These are phyloP conservation scores for Clupea harengus DNA, from an alignment of 2,113 vertebrate genomes.

Conservation along the genomic window DNA sequence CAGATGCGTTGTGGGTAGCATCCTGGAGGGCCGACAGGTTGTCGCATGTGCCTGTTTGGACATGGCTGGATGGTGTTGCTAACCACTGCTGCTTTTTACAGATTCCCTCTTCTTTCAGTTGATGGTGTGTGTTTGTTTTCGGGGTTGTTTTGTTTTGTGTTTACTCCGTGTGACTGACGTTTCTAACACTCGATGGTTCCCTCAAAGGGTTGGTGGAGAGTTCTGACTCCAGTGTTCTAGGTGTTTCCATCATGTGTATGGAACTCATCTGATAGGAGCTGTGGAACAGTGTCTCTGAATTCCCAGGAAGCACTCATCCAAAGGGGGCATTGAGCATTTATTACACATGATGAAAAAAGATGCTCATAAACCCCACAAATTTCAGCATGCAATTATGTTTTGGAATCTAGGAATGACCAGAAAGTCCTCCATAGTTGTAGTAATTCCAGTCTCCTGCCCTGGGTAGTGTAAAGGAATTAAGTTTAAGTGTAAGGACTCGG, in stretches of 20 bases:
- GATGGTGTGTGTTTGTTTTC: slow-evolving; percentile 50
- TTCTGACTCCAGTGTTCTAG: neutral
- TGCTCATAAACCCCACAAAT: neutral
- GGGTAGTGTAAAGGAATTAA: neutral
- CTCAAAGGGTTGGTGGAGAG: slow-evolving; percentile 19
- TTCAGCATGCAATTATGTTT: neutral
- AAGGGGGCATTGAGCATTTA: neutral
- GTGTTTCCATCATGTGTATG: neutral
- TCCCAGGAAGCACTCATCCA: neutral
- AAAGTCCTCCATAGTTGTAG: neutral
- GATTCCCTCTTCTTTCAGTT: slow-evolving; percentile 41
- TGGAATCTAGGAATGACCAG: neutral
- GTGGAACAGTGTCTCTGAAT: neutral
- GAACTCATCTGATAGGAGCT: neutral
- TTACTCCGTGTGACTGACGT: neutral
- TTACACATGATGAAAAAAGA: neutral
- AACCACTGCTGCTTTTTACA: slow-evolving; percentile 47
- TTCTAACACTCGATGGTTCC: neutral
- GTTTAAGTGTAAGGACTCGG: neutral
- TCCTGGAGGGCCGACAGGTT: slow-evolving; percentile 78
- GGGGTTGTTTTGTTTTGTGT: slow-evolving; percentile 30
- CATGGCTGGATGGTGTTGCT: slow-evolving; percentile 61
- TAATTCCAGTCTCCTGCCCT: neutral
- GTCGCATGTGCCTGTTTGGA: slow-evolving; percentile 79
- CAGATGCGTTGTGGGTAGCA: slow-evolving; percentile 83